These are phyloP conservation scores for rabbit (Oryctolagus cuniculus) DNA, from an alignment of 2,113 vertebrate genomes.

Conservation along the genomic window DNA sequence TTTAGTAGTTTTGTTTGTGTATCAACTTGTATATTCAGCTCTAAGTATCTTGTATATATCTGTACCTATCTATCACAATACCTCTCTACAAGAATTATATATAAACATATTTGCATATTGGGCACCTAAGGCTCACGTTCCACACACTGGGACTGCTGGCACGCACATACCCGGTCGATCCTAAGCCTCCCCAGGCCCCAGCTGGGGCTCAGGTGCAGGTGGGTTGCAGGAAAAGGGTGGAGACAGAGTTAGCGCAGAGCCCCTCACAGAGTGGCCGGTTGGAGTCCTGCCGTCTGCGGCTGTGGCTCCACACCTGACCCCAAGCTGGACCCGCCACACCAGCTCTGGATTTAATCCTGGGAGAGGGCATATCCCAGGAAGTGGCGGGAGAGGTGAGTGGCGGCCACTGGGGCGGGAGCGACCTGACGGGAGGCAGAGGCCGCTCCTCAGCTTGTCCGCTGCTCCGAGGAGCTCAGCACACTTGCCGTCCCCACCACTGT, in stretches of 20 bases:
- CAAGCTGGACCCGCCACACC: no score
- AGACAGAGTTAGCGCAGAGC: no score
- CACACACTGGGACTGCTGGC: no score
- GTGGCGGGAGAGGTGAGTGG: rapidly evolving
- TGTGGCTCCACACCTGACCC: rapidly evolving
- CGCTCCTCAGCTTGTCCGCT: no score
- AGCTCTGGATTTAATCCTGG: no score
- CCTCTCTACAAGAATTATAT: no score
- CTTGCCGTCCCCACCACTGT: not conserved
- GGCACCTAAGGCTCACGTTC: no score
- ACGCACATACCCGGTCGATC: rapidly evolving
- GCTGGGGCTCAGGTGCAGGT: not conserved
- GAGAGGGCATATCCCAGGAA: not conserved
- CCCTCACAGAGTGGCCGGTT: rapidly evolving
- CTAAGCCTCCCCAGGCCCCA: not conserved
- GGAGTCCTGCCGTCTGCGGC: rapidly evolving
- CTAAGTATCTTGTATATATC: no score
- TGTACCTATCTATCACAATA: not conserved
- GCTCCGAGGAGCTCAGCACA: no score
- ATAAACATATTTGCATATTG: not conserved
- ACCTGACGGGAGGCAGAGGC: no score
- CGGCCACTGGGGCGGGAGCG: not conserved
- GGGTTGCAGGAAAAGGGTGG: not conserved
- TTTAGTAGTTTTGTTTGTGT: no score
- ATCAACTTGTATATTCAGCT: not conserved